A percentile compares a stretch with the other conserved stretches of the same genome.
These are phyloP conservation scores for Galerucella calmariensis DNA, from an alignment of 2,888 invertebrate genomes.

Conservation along the genomic window DNA sequence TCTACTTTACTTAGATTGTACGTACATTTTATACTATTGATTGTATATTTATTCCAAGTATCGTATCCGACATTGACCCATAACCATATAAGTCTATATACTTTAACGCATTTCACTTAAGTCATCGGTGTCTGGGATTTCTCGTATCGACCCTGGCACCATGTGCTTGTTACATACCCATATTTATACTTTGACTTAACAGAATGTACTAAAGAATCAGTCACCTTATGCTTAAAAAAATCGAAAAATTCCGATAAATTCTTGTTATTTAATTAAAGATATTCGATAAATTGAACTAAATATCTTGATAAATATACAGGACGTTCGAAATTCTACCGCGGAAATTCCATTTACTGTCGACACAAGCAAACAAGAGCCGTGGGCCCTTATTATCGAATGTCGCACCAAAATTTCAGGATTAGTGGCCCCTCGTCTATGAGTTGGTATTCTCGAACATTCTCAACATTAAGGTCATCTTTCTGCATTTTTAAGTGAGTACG, in stretches of 20 bases:
- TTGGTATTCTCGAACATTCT: too few species aligned
- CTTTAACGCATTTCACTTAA: conserved; percentile 46
- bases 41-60: conserved; percentile 32
- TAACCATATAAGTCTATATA: conserved; percentile 53
- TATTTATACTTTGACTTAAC: conserved; percentile 1
- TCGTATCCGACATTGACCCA: conserved; percentile 53
- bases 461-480: too few species aligned
- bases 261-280: background rate
- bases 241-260: background rate
- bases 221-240: conserved; percentile 8
- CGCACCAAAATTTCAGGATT: too few species aligned
- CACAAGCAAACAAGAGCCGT: too few species aligned
- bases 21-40: conserved; percentile 3
- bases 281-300: background rate
- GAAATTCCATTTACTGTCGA: background rate
- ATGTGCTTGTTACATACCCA: conserved; percentile 47
- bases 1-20: conserved; percentile 4
- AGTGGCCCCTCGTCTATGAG: too few species aligned
- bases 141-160: conserved; percentile 46
- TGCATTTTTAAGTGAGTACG: too few species aligned
- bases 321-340: background rate
- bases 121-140: conserved; percentile 43
- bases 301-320: background rate
- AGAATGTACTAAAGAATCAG: background rate
- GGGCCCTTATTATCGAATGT: too few species aligned